Percentiles rank a stretch among this genome's conserved stretches.
phyloP scores from a whole-genome alignment of 2,888 invertebrate species.

The Pogonocherus hispidulus region DNA sequence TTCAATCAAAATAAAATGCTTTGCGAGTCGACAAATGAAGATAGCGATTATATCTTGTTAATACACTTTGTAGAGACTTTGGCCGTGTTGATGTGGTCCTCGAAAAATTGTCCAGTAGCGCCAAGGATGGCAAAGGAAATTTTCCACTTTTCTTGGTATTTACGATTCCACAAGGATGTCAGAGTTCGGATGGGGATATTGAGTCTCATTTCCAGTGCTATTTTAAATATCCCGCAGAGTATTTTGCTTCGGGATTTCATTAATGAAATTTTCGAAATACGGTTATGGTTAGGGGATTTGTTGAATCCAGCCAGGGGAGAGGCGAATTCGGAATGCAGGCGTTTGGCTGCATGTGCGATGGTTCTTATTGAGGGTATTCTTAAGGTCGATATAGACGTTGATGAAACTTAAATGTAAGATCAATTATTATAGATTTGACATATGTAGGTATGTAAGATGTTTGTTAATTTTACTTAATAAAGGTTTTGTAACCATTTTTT shows the following conservation, averaged over 20 bases:
- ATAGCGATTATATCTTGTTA: conserved; percentile 78
- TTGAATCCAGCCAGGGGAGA: conserved; percentile 74
- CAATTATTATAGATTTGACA: background rate
- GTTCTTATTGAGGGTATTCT: conserved; percentile 71
- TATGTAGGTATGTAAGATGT: background rate
- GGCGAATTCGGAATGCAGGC: conserved; percentile 75
- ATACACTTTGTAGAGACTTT: conserved; percentile 79
- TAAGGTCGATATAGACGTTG: conserved; percentile 56
- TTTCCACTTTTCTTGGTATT: conserved; percentile 76
- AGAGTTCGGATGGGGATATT: conserved; percentile 78
- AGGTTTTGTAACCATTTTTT: no score
- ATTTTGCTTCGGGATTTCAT: conserved; percentile 74
- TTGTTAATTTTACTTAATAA: no score
- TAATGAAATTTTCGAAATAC: conserved; percentile 75
- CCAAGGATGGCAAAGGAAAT: conserved; percentile 79
- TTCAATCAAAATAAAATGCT: conserved; percentile 74
- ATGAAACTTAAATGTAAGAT: background rate
- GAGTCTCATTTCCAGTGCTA: conserved; percentile 77
- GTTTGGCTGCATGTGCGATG: conserved; percentile 75
- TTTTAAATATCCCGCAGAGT: conserved; percentile 74
- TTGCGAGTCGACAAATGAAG: conserved; percentile 72
- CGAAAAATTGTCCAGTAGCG: conserved; percentile 78
- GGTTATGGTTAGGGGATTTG: conserved; percentile 77
- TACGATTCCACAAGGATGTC: conserved; percentile 78
- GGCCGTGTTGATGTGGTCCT: conserved; percentile 76